phyloP scores from a whole-genome alignment of 1,140 invertebrate species.

The Teleogryllus occipitalis region DNA sequence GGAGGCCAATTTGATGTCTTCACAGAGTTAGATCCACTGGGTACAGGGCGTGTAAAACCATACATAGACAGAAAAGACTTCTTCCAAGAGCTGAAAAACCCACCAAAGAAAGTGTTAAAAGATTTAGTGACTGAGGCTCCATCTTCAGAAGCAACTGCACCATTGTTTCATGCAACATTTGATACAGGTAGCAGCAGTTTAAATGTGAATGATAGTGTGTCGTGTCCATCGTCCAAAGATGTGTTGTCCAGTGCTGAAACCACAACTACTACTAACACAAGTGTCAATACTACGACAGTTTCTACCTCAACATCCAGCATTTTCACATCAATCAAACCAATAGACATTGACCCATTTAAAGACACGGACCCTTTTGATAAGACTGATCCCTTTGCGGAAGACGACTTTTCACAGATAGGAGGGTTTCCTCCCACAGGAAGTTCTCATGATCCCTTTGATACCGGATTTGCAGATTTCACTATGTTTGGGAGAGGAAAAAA shows the following conservation, averaged over 20 bases:
- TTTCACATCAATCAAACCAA: not conserved
- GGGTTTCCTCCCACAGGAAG: conserved; percentile 29
- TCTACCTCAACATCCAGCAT: not conserved
- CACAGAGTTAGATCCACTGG: conserved; percentile 83
- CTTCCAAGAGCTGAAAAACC: conserved; percentile 88
- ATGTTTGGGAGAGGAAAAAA: conserved; percentile 13
- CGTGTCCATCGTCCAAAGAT: not conserved
- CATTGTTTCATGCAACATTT: conserved; percentile 31
- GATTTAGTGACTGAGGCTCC: conserved; percentile 48
- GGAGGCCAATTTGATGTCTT: conserved; percentile 63
- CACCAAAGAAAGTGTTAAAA: conserved; percentile 81
- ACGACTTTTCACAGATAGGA: conserved; percentile 33
- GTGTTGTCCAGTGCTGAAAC: not conserved
- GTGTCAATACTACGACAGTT: not conserved
- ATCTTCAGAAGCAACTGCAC: conserved; percentile 21
- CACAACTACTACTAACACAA: not conserved
- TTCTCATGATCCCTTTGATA: conserved; percentile 52
- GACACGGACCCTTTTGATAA: conserved; percentile 61
- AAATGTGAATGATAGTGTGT: conserved; percentile 10
- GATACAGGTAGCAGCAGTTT: conserved; percentile 22
- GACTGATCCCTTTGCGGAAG: conserved; percentile 52
- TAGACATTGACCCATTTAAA: conserved; percentile 51
- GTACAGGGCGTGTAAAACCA: conserved; percentile 78
- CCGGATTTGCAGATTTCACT: conserved; percentile 38
- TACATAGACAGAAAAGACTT: conserved; percentile 93